Evolutionary conservation across 2,888 invertebrate genomes (phyloP), one percentile per base, ranked within the genome.

Genomic region (Agriotes lineatus): DNA sequence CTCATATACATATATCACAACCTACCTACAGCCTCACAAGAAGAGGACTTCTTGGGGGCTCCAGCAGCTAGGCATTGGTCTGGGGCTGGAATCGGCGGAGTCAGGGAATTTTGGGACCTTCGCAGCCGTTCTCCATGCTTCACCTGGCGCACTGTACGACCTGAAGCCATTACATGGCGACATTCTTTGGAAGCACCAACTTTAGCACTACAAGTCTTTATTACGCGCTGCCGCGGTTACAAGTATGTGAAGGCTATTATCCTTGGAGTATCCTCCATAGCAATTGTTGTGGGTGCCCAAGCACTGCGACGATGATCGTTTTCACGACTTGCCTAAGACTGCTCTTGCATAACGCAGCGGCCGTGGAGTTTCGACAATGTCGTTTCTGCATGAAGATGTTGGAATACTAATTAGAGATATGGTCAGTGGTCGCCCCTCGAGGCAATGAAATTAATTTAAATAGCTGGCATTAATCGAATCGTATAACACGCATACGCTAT

Each of bases 91-190:
- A 76, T 70, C 25, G 75, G 77, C 20, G n/a, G n/a, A n/a, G 69
- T 69, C 18, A 77, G 67, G 14, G 77, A 77, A 22, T 74, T 76
- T 69, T 77, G 76, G 16, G 76, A 77, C 20, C 76, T 57, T 35
- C 86, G 81, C 66, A 86, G 81, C 73, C 85, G 85, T 85, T 89
- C 90, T 79, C 88, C 88, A 80, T 90, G 89, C 85, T 91, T 92
- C 76, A 92, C 89, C 87, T 90, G 91, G 78, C 91, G 88, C 77
- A 92, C 91, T 75, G 91, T 91, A 80, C 88, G 88, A 80, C 87
- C 86, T 78, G 87, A 76, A 77, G 87, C 90, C 91, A 91, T 91
- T 83, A 88, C 89, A 89, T 88, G 87, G 85, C 88, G 86, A 85
- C 83, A 85, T 85, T 81, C 79, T 80, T 76, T 63, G 45, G 42